Conservation (phyloP, 2,113 vertebrate species). For the Ciconia stormi region DNA sequence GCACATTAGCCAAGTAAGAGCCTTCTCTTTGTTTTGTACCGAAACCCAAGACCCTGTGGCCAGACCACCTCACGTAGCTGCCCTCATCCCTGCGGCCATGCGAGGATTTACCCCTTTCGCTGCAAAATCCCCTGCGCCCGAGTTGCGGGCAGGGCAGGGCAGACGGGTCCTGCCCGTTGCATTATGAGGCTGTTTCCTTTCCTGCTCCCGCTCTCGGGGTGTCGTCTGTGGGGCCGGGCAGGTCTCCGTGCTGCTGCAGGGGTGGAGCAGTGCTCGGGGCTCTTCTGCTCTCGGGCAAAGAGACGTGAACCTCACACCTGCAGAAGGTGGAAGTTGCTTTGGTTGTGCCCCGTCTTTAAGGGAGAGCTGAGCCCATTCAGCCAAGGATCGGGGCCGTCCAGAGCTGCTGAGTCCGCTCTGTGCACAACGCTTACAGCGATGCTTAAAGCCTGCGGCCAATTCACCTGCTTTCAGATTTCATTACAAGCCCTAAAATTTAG, state of each 20-base stretch:
- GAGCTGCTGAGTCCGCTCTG: fast-evolving
- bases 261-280: not conserved
- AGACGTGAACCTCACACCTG: not conserved
- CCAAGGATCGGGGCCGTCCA: fast-evolving
- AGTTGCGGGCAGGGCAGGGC: not conserved
- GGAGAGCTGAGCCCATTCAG: not conserved
- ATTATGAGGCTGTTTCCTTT: not conserved
- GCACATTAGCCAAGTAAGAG: conserved; percentile 47
- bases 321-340: not conserved
- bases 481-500: conserved; percentile 33
- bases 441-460: not conserved
- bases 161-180: not conserved
- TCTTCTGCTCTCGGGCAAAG: not conserved
- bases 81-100: not conserved
- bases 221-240: not conserved
- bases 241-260: not conserved
- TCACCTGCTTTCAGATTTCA: conserved; percentile 53
- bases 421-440: not conserved
- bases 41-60: conserved; percentile 9
- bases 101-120: not conserved
- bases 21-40: not conserved
- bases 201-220: fast-evolving
- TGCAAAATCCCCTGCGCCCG: not conserved
- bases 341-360: not conserved
- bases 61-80: not conserved